Conservation (phyloP, 2,113 vertebrate species). For the Cyanistes caeruleus region DNA sequence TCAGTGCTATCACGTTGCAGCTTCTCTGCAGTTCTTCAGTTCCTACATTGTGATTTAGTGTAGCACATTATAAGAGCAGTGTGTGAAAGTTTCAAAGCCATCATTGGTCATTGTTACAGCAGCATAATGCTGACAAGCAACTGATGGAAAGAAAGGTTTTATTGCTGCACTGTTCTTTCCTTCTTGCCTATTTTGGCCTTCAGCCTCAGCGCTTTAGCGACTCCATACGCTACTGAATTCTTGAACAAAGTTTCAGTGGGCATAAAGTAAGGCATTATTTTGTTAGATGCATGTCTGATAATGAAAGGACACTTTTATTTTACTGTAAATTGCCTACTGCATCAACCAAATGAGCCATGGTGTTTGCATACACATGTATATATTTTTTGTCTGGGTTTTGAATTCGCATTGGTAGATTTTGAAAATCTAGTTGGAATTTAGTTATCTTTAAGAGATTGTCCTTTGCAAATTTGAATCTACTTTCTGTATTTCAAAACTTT, state of each 20-base stretch:
- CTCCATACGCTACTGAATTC: neutral
- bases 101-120: conserved; percentile 54
- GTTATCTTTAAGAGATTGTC: neutral
- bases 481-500: neutral
- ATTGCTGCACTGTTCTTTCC: neutral
- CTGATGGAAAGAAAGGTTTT: conserved; percentile 55
- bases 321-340: neutral
- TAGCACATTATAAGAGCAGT: neutral
- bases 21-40: neutral
- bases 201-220: neutral
- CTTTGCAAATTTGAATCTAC: neutral
- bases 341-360: neutral
- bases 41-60: conserved; percentile 33
- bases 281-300: neutral
- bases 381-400: neutral
- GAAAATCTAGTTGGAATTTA: neutral
- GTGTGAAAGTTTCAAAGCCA: conserved; percentile 38
- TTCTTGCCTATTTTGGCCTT: conserved; percentile 3
- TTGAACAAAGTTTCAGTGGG: neutral
- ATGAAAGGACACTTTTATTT: neutral
- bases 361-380: neutral
- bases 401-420: neutral
- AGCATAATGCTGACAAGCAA: conserved; percentile 38
- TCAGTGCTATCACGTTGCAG: neutral
- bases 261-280: neutral